A percentile compares a stretch with the other conserved stretches of the same genome.
Conservation (phyloP, 2,888 invertebrate genomes). For the Hypomecis punctinalis region DNA sequence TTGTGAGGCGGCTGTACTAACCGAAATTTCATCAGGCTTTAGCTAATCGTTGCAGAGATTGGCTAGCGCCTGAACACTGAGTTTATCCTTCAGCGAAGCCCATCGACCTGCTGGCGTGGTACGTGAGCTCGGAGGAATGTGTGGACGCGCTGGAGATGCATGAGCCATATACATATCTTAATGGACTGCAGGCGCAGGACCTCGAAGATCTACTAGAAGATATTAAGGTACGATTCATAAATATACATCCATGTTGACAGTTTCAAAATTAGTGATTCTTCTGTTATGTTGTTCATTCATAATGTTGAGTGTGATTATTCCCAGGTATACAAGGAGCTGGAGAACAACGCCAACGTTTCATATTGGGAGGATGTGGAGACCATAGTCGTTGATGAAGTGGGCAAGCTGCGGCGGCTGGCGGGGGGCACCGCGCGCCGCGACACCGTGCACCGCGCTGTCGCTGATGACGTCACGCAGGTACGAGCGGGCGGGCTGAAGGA, state of each 20-base stretch:
- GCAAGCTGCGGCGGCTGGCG: slow-evolving; percentile 92
- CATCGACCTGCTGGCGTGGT: slow-evolving; percentile 98
- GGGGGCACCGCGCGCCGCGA: slow-evolving; percentile 86
- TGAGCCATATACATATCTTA: slow-evolving; percentile 97
- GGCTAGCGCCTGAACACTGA: no score
- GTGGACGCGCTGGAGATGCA: slow-evolving; percentile 98
- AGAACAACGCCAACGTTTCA: slow-evolving; percentile 93
- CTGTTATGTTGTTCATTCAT: no score
- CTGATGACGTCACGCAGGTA: slow-evolving; percentile 91
- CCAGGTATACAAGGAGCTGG: slow-evolving; percentile 94
- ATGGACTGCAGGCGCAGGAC: slow-evolving; percentile 95
- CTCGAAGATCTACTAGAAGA: slow-evolving; percentile 98
- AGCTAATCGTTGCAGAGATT: no score
- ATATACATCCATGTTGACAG: no score
- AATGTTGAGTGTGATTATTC: no score
- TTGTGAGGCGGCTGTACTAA: no score
- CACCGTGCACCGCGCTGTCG: slow-evolving; percentile 96
- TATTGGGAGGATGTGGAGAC: slow-evolving; percentile 99
- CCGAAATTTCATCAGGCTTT: no score
- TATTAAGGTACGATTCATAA: slow-evolving; percentile 88
- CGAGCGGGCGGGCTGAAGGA: not conserved
- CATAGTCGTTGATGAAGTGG: slow-evolving; percentile 96
- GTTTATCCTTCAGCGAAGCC: slow-evolving; percentile 91
- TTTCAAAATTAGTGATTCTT: no score
- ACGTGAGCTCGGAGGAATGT: slow-evolving; percentile 94